Evolutionary conservation across 1,140 invertebrate species (phyloP).

Genomic region (Grapholita molesta): DNA sequence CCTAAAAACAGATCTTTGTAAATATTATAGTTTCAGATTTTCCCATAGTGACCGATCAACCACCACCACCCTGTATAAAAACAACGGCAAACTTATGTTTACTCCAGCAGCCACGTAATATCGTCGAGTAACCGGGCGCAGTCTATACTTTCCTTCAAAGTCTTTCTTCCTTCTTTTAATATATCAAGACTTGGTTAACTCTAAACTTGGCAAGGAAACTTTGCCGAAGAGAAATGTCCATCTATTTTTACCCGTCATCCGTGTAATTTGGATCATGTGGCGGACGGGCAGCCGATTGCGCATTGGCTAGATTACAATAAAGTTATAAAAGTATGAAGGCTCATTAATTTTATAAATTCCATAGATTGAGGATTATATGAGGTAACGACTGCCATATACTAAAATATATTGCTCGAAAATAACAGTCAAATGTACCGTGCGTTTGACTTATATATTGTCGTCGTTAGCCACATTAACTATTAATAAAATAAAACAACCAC

Average conservation of each 20-base stretch:
- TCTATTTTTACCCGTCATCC: conserved; percentile 57
- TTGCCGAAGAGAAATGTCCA: conserved; percentile 48
- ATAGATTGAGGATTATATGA: conserved; percentile 20
- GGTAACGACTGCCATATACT: neutral
- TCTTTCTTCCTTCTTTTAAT: conserved; percentile 27
- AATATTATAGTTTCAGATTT: too few species aligned
- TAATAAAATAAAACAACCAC: too few species aligned
- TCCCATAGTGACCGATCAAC: too few species aligned
- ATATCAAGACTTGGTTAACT: conserved; percentile 32
- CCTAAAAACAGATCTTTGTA: too few species aligned
- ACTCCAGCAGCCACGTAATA: neutral
- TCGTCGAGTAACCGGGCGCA: neutral
- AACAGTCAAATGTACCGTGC: too few species aligned
- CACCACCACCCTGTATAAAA: too few species aligned
- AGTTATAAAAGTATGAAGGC: conserved; percentile 33
- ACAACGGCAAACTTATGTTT: neutral
- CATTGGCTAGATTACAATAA: conserved; percentile 46
- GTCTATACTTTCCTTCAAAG: conserved; percentile 9
- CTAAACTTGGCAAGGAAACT: conserved; percentile 37
- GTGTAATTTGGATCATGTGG: conserved; percentile 55
- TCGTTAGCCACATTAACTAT: too few species aligned
- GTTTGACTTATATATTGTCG: too few species aligned
- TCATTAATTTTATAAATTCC: conserved; percentile 40
- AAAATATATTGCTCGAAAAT: too few species aligned
- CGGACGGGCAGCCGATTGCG: conserved; percentile 45